Percentiles rank a stretch among this genome's conserved stretches.
These are phyloP conservation scores for Ctenopoma multispine DNA, from an alignment of 2,797 vertebrate species.

Conservation along the genomic window DNA sequence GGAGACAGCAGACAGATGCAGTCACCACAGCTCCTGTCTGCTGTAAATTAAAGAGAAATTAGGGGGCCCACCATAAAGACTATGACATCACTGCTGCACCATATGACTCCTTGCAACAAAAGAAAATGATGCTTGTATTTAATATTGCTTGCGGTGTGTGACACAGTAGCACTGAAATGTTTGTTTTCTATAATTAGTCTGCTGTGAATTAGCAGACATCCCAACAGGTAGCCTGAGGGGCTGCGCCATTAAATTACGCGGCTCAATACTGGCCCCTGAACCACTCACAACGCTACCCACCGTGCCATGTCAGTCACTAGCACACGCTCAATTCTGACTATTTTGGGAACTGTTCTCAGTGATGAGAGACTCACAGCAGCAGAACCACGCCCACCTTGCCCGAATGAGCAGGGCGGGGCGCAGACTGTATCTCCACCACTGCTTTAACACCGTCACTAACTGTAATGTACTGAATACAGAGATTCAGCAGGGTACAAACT, in stretches of 20 bases:
- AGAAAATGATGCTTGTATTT: conserved; percentile 57
- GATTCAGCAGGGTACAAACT: neutral
- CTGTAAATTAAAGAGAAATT: conserved; percentile 73
- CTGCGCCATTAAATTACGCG: neutral
- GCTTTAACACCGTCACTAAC: neutral
- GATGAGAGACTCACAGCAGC: conserved; percentile 26
- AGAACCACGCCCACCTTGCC: conserved; percentile 65
- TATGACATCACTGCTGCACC: conserved; percentile 73
- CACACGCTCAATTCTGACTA: conserved; percentile 44
- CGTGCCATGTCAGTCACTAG: conserved; percentile 36
- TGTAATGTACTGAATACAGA: neutral
- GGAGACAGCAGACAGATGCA: conserved; percentile 52
- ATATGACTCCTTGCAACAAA: conserved; percentile 68
- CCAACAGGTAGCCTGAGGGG: conserved; percentile 32
- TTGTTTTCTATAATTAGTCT: conserved; percentile 58
- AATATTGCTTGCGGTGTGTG: conserved; percentile 49
- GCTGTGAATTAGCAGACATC: conserved; percentile 28
- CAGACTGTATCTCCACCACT: conserved; percentile 4
- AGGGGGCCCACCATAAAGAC: conserved; percentile 62
- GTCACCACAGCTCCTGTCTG: conserved; percentile 72
- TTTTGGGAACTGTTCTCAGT: conserved; percentile 54
- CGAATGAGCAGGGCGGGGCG: conserved; percentile 64
- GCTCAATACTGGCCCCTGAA: conserved; percentile 23
- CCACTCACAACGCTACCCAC: conserved; percentile 34
- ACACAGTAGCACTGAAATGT: conserved; percentile 55